phyloP scores from a whole-genome alignment of 2,797 vertebrate genomes.

The Bovichtus diacanthus region DNA sequence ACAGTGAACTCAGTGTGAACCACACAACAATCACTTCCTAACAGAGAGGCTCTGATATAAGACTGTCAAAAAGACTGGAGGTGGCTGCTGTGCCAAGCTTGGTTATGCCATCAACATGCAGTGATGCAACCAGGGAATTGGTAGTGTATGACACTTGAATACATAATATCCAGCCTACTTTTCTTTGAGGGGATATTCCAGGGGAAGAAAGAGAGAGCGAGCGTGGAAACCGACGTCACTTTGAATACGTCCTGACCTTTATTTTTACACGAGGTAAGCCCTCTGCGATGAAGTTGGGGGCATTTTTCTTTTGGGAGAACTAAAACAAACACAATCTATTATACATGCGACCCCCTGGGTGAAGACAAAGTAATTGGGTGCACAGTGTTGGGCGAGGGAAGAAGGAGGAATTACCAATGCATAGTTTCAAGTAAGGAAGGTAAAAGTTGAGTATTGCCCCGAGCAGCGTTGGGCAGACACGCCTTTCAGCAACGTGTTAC shows the following conservation, averaged over 20 bases:
- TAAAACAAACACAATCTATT: conserved; percentile 78
- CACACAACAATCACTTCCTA: conserved; percentile 42
- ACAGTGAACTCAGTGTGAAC: conserved; percentile 61
- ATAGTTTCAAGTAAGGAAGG: conserved; percentile 54
- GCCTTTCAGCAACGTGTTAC: not conserved
- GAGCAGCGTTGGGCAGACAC: conserved; percentile 16
- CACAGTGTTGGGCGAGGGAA: conserved; percentile 42
- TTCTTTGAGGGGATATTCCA: conserved; percentile 49
- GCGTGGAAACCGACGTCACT: conserved; percentile 44
- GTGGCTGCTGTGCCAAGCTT: conserved; percentile 29
- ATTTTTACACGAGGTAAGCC: conserved; percentile 54
- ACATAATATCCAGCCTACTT: conserved; percentile 45
- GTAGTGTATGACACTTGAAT: conserved; percentile 44
- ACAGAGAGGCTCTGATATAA: conserved; percentile 47
- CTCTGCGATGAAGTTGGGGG: conserved; percentile 48
- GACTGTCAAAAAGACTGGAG: conserved; percentile 39
- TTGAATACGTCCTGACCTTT: conserved; percentile 63
- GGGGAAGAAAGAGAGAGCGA: conserved; percentile 19
- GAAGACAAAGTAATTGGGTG: conserved; percentile 74
- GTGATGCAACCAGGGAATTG: conserved; percentile 41
- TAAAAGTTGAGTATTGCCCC: conserved; percentile 56
- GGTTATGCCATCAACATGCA: conserved; percentile 51
- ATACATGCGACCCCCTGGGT: conserved; percentile 71
- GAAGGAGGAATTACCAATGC: conserved; percentile 71
- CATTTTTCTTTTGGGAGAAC: conserved; percentile 63